Conservation (phyloP, 1,140 invertebrate species). For the Bemisia tabaci region DNA sequence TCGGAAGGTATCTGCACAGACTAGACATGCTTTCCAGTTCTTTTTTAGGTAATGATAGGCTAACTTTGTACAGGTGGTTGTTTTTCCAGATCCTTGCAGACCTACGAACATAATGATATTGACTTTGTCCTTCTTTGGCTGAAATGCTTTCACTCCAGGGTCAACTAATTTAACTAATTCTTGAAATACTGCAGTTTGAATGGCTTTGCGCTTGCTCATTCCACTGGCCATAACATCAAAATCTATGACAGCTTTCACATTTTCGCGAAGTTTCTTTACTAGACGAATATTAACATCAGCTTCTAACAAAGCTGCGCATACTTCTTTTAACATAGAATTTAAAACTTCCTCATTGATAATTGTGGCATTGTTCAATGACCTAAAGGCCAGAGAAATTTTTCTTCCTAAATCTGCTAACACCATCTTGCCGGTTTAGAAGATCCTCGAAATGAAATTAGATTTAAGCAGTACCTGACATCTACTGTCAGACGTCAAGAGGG, state of each 20-base stretch:
- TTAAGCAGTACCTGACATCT: too few relatives aligned
- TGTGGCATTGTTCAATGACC: constrained; percentile 94
- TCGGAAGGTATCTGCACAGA: constrained; percentile 99
- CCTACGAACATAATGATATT: constrained; percentile 99
- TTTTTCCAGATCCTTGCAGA: constrained; percentile 97
- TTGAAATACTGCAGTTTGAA: constrained; percentile 97
- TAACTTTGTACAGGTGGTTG: constrained; percentile 98
- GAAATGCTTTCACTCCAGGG: constrained; percentile 93
- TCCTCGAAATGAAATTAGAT: too few relatives aligned
- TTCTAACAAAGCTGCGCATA: constrained; percentile 92
- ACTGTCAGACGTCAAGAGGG: too few relatives aligned
- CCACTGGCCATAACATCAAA: constrained; percentile 99
- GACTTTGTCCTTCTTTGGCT: constrained; percentile 85
- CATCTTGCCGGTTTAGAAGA: constrained; percentile 44
- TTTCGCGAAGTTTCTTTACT: constrained; percentile 92
- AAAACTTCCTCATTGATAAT: constrained; percentile 98
- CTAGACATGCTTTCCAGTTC: constrained; percentile 97
- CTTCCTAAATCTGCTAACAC: constrained; percentile 99
- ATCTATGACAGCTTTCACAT: constrained; percentile 95
- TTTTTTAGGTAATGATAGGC: constrained; percentile 99
- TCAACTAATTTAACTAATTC: constrained; percentile 98
- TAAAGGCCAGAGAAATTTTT: constrained; percentile 95
- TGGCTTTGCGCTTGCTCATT: constrained; percentile 95
- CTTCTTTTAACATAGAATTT: constrained; percentile 98
- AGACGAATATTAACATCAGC: constrained; percentile 97